These are phyloP conservation scores for Drosophila fungiperda DNA, from an alignment of 2,888 invertebrate species.

Conservation along the genomic window DNA sequence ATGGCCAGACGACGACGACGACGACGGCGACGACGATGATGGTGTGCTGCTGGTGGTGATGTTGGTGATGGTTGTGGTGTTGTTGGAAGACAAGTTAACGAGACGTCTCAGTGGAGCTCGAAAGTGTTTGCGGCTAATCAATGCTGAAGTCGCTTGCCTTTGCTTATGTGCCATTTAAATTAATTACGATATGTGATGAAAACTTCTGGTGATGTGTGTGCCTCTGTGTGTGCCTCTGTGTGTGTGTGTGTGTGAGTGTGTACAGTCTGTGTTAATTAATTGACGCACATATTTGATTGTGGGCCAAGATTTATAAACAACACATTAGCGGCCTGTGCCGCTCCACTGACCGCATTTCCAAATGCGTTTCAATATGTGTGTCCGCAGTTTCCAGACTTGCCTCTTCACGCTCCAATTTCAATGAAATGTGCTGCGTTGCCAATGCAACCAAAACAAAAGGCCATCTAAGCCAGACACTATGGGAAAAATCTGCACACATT, in stretches of 20 bases:
- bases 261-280: conserved; percentile 61
- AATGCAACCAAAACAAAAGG: conserved; percentile 36
- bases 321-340: conserved; percentile 48
- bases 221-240: conserved; percentile 15
- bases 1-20: conserved; percentile 49
- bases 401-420: conserved; percentile 61
- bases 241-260: conserved; percentile 15
- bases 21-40: neutral
- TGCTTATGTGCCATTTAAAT: conserved; percentile 72
- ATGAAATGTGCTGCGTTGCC: conserved; percentile 49
- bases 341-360: conserved; percentile 50
- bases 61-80: conserved; percentile 1
- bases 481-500: neutral
- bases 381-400: conserved; percentile 37
- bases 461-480: conserved; percentile 28
- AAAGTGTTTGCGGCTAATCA: conserved; percentile 74
- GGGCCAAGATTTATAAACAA: conserved; percentile 64
- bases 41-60: neutral
- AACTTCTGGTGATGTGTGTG: conserved; percentile 50
- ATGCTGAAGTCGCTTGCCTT: conserved; percentile 37
- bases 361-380: conserved; percentile 49
- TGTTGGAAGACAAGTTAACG: conserved; percentile 65
- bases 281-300: conserved; percentile 70
- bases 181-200: conserved; percentile 75
- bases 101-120: conserved; percentile 66